Evolutionary conservation across 2,797 vertebrate species (phyloP), one percentile per base, ranked within the genome.

Genomic region (Pelodytes ibericus): DNA sequence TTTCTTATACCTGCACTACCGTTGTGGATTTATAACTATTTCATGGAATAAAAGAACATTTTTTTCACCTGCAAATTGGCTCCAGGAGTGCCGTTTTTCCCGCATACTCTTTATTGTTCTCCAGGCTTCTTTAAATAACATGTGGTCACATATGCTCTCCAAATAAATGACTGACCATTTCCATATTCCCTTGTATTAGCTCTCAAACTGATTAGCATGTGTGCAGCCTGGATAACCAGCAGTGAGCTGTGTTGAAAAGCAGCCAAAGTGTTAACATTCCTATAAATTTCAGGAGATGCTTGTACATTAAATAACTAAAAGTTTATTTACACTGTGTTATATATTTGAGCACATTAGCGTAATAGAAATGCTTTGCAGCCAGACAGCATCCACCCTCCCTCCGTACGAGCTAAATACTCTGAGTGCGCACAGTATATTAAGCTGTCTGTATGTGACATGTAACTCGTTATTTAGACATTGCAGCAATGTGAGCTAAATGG

Each of bases 401-500:
- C 69, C 26, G 31, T 68, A 68, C 70, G 62, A 67, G 71, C 71
- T 79, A 69, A 73, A 73, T 79, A 79, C 56, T 78, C 76, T 30
- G 70, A 68, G 76, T 73, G 62, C 70, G 70, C 63, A 68, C 71
- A 73, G 71, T 79, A 79, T 79, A 79, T 79, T 74, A 74, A 74
- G 58, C 64, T 73, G 77, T 73, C 77, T 68, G 77, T 66, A 73
- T 74, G 71, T 73, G 71, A 79, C 69, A 79, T 79, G 71, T 74
- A 79, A 61, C 71, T 79, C 71, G 49, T 74, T 73, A 79, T 73
- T 73, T 73, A 73, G 71, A 74, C 64, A 73, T 74, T 18, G 57
- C 77, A 44, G 71, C 63, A 69, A 79, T 79, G 77, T 79, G 71
- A 73, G 71, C 77, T 79, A 73, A 73, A 79, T 79, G 74, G 71